Conservation (phyloP, 2,888 invertebrate genomes). For the Troides oblongomaculatus region DNA sequence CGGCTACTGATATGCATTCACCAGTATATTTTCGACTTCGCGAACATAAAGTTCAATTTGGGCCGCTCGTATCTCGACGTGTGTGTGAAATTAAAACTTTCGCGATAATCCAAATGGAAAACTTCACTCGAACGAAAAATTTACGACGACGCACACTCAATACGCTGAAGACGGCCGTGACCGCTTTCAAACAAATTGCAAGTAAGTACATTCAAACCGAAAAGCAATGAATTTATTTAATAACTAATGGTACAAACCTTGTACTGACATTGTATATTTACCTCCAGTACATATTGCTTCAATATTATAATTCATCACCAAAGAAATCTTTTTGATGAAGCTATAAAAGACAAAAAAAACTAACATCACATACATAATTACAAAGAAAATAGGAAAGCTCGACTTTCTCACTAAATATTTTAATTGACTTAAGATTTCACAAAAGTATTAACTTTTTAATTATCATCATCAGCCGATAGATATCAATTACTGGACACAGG, state of each 20-base stretch:
- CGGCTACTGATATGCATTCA: constrained; percentile 71
- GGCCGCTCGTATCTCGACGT: constrained; percentile 18
- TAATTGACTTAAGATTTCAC: too few relatives aligned
- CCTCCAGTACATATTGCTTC: too few relatives aligned
- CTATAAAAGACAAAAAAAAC: too few relatives aligned
- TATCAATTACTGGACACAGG: too few relatives aligned
- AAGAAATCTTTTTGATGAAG: too few relatives aligned
- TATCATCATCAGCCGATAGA: too few relatives aligned
- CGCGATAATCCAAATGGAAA: constrained; percentile 70
- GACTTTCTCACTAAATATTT: too few relatives aligned
- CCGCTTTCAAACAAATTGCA: constrained; percentile 71
- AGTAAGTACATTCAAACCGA: constrained; percentile 55
- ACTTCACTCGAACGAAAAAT: constrained; percentile 70
- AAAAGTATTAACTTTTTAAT: too few relatives aligned
- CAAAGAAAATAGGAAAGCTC: too few relatives aligned
- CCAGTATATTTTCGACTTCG: constrained; percentile 67
- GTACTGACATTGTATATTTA: too few relatives aligned
- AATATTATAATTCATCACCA: too few relatives aligned
- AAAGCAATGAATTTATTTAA: background rate
- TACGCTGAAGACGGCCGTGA: constrained; percentile 71
- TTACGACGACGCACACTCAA: constrained; percentile 68
- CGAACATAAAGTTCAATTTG: constrained; percentile 60
- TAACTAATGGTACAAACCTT: background rate
- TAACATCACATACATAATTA: too few relatives aligned
- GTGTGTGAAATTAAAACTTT: constrained; percentile 47